Base-by-base conservation (phyloP, 2,888 invertebrate species). In the Aelia acuminata region DNA sequence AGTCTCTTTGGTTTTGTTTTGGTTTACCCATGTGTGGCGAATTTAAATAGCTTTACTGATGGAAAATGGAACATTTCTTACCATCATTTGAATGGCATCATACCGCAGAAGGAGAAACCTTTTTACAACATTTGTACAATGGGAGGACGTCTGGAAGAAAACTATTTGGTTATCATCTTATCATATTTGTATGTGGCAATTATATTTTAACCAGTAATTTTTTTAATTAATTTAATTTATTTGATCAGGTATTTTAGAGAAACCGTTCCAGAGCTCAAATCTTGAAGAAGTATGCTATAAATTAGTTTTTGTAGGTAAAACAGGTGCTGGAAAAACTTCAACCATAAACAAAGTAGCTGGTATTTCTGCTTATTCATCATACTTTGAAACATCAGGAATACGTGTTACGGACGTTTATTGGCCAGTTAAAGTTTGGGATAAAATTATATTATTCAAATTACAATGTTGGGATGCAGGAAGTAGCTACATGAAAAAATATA, bases 381-480 rank as follows among this genome's bases (percentile, higher is more conserved):
- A 94, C 85, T 90, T 91, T 11, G 93, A 93, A 91, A 93, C 93
- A 3, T 91, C 92, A 91, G 94, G 94, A 11, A 94, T 94, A 84
- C 93, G 93, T 89, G 93, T 93, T 89, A 93, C 93, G 22, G 93
- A 93, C 53, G 92, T 94, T 31, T 94, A 93, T 90, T 94, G 94
- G 94, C 94, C 94, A 2, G 94, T 93, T 8, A 94, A 93, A 91
- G 93, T 94, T 75, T 92, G 93, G 91, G 93, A 94, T 88, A 93
- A 93, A 91, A 92, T 93, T 10, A 93, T 94, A 43, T 91, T 94
- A 87, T 94, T 94, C 90, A 93, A 93, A 90, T 91, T 94, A 20
- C 93, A 94, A 90, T 93, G 94, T 88, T 94, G 94, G 94, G 94
- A 94, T 91, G 93, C 94, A 11, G 94, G 94, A 2, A 94, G 94